phyloP scores from a whole-genome alignment of 1,140 invertebrate species.

The Oryzaephilus surinamensis region DNA sequence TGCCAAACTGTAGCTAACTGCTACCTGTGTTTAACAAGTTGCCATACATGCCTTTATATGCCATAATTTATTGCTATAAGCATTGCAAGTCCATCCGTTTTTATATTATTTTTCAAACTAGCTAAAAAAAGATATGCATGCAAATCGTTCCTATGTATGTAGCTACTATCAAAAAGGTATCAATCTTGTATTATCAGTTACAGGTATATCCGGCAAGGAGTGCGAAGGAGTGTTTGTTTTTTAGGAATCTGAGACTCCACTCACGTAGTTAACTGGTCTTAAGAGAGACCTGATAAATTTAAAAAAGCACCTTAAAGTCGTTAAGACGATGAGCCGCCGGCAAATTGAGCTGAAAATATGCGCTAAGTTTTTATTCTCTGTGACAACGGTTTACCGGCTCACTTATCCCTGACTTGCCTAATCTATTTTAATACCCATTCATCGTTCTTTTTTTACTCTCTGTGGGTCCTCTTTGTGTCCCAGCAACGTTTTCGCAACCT shows the following conservation, averaged over 20 bases:
- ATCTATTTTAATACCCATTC: constrained; percentile 20
- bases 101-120: too few species aligned
- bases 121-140: too few species aligned
- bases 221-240: constrained; percentile 10
- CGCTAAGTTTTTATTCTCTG: constrained; percentile 22
- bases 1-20: constrained; percentile 30
- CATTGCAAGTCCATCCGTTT: too few species aligned
- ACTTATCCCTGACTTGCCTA: constrained; percentile 15
- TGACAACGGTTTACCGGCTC: constrained; percentile 22
- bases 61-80: too few species aligned
- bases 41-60: too few species aligned
- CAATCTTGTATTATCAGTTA: constrained; percentile 19
- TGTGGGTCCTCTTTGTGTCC: too few species aligned
- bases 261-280: constrained; percentile 26
- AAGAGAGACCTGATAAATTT: constrained; percentile 30
- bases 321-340: constrained; percentile 31
- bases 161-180: constrained; percentile 13
- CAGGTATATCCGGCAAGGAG: constrained; percentile 3
- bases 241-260: constrained; percentile 13
- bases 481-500: too few species aligned
- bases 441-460: too few species aligned
- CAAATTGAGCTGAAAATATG: constrained; percentile 34
- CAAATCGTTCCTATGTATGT: too few species aligned
- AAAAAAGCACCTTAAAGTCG: constrained; percentile 33
- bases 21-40: constrained; percentile 30